Percentiles rank a stretch among this genome's conserved stretches.
Evolutionary conservation across 2,888 invertebrate genomes (phyloP).

Genomic region (Erebia epiphron): DNA sequence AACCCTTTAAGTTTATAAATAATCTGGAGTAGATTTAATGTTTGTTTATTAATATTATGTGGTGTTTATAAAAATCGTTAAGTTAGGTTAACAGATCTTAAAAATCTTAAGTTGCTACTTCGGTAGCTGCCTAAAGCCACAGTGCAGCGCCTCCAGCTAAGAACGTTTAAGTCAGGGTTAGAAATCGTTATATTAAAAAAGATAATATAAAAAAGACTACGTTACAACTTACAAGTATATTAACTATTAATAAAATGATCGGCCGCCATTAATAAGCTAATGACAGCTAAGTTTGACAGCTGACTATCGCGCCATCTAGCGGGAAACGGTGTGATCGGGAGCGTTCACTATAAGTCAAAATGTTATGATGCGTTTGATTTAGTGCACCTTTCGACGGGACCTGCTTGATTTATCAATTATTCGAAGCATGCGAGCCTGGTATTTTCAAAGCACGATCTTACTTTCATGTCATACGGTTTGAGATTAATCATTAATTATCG

Average conservation of each 20-base stretch:
- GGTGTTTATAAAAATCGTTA: not conserved
- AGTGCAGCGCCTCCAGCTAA: not conserved
- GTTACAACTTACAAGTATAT: constrained; percentile 9
- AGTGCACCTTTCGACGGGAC: constrained; percentile 71
- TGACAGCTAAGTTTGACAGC: constrained; percentile 79
- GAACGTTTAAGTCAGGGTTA: not conserved
- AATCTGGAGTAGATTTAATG: no score
- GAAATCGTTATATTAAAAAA: not conserved
- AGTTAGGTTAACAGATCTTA: not conserved
- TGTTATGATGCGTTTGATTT: constrained; percentile 79
- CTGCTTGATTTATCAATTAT: constrained; percentile 82
- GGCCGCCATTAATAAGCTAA: constrained; percentile 75
- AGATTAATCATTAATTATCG: constrained; percentile 77
- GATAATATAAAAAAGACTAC: not conserved
- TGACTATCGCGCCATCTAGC: constrained; percentile 79
- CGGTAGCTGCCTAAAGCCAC: not conserved
- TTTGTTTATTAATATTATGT: not conserved
- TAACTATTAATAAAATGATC: constrained; percentile 62
- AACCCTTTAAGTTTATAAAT: no score
- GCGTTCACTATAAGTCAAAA: constrained; percentile 77
- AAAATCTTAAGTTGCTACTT: not conserved
- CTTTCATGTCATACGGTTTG: constrained; percentile 77
- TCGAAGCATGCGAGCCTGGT: constrained; percentile 73
- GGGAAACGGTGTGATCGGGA: constrained; percentile 73
- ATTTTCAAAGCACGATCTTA: constrained; percentile 77